Base-by-base conservation (phyloP, 35 echinoderm and acorn worm genomes). In the Acanthaster planci region DNA sequence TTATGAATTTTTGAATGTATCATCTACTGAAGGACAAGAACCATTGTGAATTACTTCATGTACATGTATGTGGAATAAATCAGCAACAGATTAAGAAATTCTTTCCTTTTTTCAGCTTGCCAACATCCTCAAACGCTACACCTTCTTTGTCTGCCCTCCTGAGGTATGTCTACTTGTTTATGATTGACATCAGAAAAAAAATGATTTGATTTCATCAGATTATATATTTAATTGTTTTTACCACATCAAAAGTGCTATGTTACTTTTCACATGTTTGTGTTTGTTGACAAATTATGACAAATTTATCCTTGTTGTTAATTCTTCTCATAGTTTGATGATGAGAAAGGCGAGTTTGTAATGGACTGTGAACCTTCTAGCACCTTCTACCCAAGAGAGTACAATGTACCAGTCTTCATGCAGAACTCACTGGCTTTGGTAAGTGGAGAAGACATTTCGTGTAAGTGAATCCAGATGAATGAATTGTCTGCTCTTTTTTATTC, bases 281-380 rank as follows among this genome's bases (percentile, higher is more conserved):
- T 47, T 47, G 12, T 47, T 47, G 12, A 47, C 42, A 47, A 47
- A 47, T 12, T 47, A 47, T 47, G 42, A 47, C 4, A 6, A 47
- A 12, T 47, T 12, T 47, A 47, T 6, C 12, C 42, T 47, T 47
- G 80, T 82, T 47, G 31, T 0, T 21, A 78, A 29, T 88, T 90
- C 12, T 86, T 36, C 30, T 88, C 51, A 5, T 80, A 99, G 96
- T 99, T 90, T 86, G 83, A 99, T 78, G 81, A 88, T 42, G 92
- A 94, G 19, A 78, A 39, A 0, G 83, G 84, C 55, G 80, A 72
- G 15, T 99, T 99, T 79, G 59, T 57, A 27, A 93, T 94, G 68
- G 86, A 92, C 8, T 99, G 96, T 86, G 82, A 88, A 76, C 92
- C 96, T 36, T 88, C 84, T 0, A 86, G 84, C 17, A 99, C 92